These are phyloP conservation scores for Rallus limicola DNA, from an alignment of 2,113 vertebrate genomes.

Conservation along the genomic window DNA sequence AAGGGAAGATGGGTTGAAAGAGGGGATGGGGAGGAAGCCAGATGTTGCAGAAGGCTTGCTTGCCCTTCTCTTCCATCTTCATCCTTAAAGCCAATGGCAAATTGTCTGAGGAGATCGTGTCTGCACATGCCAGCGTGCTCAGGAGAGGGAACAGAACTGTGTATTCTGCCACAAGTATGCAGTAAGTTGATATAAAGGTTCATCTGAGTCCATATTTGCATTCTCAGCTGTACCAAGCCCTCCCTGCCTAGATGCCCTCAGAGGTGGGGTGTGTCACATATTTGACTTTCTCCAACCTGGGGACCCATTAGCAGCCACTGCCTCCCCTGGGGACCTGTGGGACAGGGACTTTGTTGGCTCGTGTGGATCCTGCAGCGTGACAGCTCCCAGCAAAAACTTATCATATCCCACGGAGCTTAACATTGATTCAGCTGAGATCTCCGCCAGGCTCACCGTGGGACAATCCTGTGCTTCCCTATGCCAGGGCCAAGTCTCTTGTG, in stretches of 20 bases:
- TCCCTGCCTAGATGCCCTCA: not conserved
- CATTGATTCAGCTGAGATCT: fast-evolving
- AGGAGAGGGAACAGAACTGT: not conserved
- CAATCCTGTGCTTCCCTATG: not conserved
- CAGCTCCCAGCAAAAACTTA: not conserved
- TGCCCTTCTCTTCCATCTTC: not conserved
- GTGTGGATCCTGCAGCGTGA: fast-evolving
- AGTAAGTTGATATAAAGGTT: not conserved
- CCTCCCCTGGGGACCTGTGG: fast-evolving
- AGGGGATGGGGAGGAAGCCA: not conserved
- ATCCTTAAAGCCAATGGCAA: not conserved
- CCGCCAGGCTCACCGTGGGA: not conserved
- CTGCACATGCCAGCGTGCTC: not conserved
- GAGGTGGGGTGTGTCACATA: fast-evolving
- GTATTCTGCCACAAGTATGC: not conserved
- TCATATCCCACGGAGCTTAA: fast-evolving
- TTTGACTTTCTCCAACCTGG: not conserved
- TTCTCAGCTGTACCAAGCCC: not conserved
- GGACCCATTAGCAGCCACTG: not conserved
- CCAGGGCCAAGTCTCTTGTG: fast-evolving
- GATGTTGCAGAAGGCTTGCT: not conserved
- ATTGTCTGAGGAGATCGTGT: not conserved
- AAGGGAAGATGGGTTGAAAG: not conserved
- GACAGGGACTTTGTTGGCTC: not conserved
- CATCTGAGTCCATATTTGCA: not conserved